A percentile compares a stretch with the other conserved stretches of the same genome.
Evolutionary conservation across 2,797 vertebrate species (phyloP).

Genomic region (Echeneis naucrates): DNA sequence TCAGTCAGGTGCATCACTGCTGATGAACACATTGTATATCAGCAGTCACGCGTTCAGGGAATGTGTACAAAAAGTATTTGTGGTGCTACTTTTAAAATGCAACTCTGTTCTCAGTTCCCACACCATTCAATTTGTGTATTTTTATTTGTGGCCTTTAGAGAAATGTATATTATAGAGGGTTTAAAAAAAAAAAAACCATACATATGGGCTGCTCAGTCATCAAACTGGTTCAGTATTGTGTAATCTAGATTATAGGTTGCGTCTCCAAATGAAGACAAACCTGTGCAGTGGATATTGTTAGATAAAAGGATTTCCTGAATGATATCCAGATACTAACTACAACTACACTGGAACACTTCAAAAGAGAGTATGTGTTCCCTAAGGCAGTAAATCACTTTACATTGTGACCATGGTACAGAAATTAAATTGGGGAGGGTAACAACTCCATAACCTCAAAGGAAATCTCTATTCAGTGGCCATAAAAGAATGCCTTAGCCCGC

Average conservation of each 20-base stretch:
- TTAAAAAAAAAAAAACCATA: no score
- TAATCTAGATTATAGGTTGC: constrained; percentile 52
- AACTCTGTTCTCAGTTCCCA: constrained; percentile 1
- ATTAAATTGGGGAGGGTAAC: constrained; percentile 78
- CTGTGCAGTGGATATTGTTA: constrained; percentile 57
- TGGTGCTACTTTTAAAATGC: constrained; percentile 3
- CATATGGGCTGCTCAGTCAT: constrained; percentile 40
- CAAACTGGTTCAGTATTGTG: constrained; percentile 26
- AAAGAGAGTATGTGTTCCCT: constrained; percentile 67
- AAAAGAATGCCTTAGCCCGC: constrained; percentile 70
- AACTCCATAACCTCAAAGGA: constrained; percentile 82
- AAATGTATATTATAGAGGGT: no score
- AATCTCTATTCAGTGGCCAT: constrained; percentile 77
- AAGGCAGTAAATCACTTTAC: constrained; percentile 76
- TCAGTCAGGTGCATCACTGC: constrained; percentile 54
- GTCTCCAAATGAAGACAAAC: constrained; percentile 59
- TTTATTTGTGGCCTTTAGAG: constrained; percentile 24
- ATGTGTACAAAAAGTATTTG: constrained; percentile 58
- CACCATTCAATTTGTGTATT: not conserved
- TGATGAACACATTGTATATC: constrained; percentile 74
- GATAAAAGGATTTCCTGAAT: constrained; percentile 81
- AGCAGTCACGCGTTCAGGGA: constrained; percentile 60
- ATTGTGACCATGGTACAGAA: constrained; percentile 75
- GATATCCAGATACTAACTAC: constrained; percentile 72
- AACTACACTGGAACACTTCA: constrained; percentile 71